Base-by-base conservation (phyloP, 2,888 invertebrate genomes). In the Amorpha juglandis region DNA sequence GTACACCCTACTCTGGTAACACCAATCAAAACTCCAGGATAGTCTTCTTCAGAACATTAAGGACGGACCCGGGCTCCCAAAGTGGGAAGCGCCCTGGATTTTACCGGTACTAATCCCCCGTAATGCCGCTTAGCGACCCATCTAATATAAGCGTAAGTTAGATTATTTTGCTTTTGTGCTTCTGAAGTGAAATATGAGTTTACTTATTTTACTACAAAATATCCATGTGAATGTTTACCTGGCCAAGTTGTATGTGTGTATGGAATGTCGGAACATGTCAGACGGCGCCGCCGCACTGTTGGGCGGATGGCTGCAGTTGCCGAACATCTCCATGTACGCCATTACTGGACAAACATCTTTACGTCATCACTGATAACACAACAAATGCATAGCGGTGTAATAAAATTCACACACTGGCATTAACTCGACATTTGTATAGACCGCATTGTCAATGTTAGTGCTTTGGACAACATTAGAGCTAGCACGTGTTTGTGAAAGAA, bases 241-340 rank as follows among this genome's bases (percentile, higher is more conserved):
- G 72, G 92, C 89, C 68, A 92, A 88, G 90, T 96, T 96, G 84
- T 96, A 97, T 6, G 97, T 95, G 84, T 98, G 98, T 80, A 98
- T 95, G 4, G 98, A 98, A 88, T 98, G 98, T 63, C 98, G 95
- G 87, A 97, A 95, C 88, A 97, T 96, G 78, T 97, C 97, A 67
- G 95, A 94, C 55, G 95, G 95, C 66, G 95, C 95, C 74, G 95
- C 96, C 9, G 86, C 84, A 67, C 77, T 87, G 72, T 86, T 87
- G 70, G 96, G 95, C 72, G 95, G 95, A 80, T 97, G 97, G 74
- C 97, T 96, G 93, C 98, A 98, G 88, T 97, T 97, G 27, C 97
- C 97, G 82, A 98, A 97, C 95, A 98, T 98, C 93, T 98, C 98
- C 98, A 98, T 98, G 89, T 98, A 98, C 72, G 98, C 98, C 96